Evolutionary conservation across 1,140 invertebrate genomes (phyloP).

Genomic region (Cydia amplana): DNA sequence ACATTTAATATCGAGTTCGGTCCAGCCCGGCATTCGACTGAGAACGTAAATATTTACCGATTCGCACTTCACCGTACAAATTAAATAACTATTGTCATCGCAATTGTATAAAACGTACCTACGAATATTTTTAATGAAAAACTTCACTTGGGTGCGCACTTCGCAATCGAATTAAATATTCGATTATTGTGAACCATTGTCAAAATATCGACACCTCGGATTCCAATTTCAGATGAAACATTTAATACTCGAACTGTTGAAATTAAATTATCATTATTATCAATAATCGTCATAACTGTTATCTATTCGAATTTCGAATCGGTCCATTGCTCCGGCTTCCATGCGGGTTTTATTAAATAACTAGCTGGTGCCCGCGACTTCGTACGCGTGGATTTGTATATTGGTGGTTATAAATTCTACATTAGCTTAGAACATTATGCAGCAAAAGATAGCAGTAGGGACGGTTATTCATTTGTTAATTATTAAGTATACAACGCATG

Average conservation of each 20-base stretch:
- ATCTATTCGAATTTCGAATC: not conserved
- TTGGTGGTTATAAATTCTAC: too few species aligned
- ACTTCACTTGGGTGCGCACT: too few species aligned
- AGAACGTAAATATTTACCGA: not conserved
- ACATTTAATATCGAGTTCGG: not conserved
- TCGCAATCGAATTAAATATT: not conserved
- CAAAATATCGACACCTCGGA: conserved; percentile 6
- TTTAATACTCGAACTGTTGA: not conserved
- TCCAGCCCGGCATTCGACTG: conserved; percentile 2
- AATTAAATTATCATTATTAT: conserved; percentile 9
- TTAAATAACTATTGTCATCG: not conserved
- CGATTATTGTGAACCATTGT: not conserved
- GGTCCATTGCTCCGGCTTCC: not conserved
- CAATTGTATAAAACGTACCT: not conserved
- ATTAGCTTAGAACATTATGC: too few species aligned
- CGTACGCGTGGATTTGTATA: too few species aligned
- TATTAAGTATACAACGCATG: too few species aligned
- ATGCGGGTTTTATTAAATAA: conserved; percentile 9
- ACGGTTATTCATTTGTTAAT: too few species aligned
- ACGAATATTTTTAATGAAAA: too few species aligned
- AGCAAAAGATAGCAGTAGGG: too few species aligned
- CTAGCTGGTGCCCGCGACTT: too few species aligned
- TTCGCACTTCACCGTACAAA: conserved; percentile 8
- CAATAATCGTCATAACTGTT: conserved; percentile 1
- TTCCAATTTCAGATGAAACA: not conserved